Conservation (phyloP, 2,888 invertebrate species). For the Thecocarcelia acutangulata region DNA sequence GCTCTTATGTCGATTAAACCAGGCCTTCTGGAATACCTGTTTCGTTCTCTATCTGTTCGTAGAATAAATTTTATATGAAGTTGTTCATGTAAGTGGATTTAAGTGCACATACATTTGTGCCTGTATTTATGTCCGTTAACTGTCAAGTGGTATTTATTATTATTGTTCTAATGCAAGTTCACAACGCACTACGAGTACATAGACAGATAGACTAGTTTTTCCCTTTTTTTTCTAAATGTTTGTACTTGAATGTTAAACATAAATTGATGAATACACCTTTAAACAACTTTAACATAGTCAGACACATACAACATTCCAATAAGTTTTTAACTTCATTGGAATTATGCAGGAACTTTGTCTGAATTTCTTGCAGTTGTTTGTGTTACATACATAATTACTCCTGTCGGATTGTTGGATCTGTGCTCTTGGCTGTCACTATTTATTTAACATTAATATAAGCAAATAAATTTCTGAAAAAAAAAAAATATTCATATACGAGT, state of each 20-base stretch:
- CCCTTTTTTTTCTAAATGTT: background rate
- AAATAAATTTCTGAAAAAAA: slow-evolving; percentile 12
- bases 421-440: background rate
- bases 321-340: slow-evolving; percentile 22
- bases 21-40: too few relatives aligned
- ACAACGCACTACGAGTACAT: background rate
- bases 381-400: slow-evolving; percentile 48
- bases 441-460: slow-evolving; percentile 8
- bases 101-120: too few relatives aligned
- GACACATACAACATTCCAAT: slow-evolving; percentile 39
- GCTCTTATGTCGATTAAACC: too few relatives aligned
- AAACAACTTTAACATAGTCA: background rate
- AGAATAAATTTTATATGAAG: too few relatives aligned
- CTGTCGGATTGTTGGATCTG: slow-evolving; percentile 17
- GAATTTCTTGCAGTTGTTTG: slow-evolving; percentile 16
- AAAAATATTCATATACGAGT: slow-evolving; percentile 38
- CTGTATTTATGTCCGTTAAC: slow-evolving; percentile 17
- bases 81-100: too few relatives aligned
- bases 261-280: slow-evolving; percentile 14
- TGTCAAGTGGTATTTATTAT: slow-evolving; percentile 64
- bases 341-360: slow-evolving; percentile 30
- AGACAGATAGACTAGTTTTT: background rate
- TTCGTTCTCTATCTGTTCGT: too few relatives aligned
- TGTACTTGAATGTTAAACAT: background rate
- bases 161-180: slow-evolving; percentile 28